Evolutionary conservation across 2,113 vertebrate genomes (phyloP).

Genomic region (Tetraodon nigroviridis): DNA sequence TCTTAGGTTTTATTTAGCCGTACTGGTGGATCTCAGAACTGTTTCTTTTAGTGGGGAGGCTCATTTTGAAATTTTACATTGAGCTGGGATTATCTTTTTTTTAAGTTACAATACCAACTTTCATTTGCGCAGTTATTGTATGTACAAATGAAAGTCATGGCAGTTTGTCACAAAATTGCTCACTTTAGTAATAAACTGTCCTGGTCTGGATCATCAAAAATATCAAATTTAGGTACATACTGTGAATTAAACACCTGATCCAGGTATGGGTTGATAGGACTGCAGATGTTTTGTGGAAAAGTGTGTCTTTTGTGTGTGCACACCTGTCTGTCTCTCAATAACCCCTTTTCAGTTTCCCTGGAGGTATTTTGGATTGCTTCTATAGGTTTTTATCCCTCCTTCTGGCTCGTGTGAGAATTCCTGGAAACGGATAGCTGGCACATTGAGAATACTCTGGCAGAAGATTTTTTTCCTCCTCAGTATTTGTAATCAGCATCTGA

Average conservation of each 20-base stretch:
- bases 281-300: conserved; percentile 11
- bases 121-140: too few species aligned
- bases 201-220: too few species aligned
- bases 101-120: too few species aligned
- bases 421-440: conserved; percentile 78
- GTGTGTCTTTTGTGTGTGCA: conserved; percentile 32
- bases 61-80: too few species aligned
- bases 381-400: conserved; percentile 76
- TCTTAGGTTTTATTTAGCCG: too few species aligned
- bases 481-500: conserved; percentile 66
- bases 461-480: conserved; percentile 71
- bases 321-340: conserved; percentile 44
- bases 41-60: too few species aligned
- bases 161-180: too few species aligned
- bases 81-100: too few species aligned
- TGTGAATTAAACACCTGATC: conserved; percentile 1
- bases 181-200: too few species aligned
- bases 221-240: not conserved
- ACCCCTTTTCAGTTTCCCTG: conserved; percentile 60
- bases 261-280: not conserved
- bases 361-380: conserved; percentile 67
- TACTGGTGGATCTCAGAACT: too few species aligned
- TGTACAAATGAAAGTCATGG: too few species aligned
- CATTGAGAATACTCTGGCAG: conserved; percentile 66
- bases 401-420: conserved; percentile 74